Conservation (phyloP, 2,113 vertebrate genomes). For the Myrmophylax atrothorax region DNA sequence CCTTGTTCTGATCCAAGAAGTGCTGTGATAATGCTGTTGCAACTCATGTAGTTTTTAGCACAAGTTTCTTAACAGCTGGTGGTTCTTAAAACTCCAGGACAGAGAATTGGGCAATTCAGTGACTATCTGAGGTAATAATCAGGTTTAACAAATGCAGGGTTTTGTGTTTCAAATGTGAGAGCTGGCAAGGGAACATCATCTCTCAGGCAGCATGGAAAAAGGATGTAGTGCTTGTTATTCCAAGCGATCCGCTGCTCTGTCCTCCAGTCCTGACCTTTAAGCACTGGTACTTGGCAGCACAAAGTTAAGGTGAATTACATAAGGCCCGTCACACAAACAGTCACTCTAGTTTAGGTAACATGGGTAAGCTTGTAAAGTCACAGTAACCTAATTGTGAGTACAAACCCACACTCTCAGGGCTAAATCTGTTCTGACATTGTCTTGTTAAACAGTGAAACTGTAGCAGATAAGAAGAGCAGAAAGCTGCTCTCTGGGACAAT, state of each 20-base stretch:
- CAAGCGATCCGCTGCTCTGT: neutral
- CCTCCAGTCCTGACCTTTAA: slow-evolving; percentile 4
- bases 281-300: neutral
- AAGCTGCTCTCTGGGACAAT: slow-evolving; percentile 19
- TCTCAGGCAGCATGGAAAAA: neutral
- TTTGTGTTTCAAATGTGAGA: neutral
- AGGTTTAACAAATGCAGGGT: neutral
- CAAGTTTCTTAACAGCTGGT: neutral
- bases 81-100: neutral
- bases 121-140: neutral
- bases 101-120: neutral
- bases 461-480: slow-evolving; percentile 50
- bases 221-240: slow-evolving; percentile 9
- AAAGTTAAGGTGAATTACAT: slow-evolving; percentile 6
- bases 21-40: neutral
- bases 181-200: neutral
- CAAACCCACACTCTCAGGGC: slow-evolving; percentile 49
- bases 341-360: neutral
- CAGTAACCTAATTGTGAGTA: slow-evolving; percentile 26
- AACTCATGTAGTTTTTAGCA: neutral
- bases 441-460: slow-evolving; percentile 47
- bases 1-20: neutral
- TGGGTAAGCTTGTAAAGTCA: slow-evolving; percentile 46
- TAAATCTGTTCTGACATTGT: slow-evolving; percentile 52
- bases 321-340: neutral